phyloP scores from a whole-genome alignment of 1,140 invertebrate species.

The Daktulosphaira vitifoliae region DNA sequence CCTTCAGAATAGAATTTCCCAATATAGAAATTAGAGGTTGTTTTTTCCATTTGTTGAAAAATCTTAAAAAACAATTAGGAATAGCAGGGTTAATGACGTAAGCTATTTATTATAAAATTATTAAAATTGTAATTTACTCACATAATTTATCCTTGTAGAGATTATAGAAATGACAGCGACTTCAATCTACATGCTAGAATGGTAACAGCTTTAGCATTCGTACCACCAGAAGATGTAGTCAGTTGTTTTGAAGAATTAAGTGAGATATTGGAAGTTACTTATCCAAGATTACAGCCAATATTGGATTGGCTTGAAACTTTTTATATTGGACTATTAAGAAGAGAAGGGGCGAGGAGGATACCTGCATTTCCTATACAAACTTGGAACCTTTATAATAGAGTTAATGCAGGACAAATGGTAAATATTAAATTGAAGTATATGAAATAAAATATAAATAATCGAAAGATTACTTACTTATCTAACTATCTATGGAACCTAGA shows the following conservation, averaged over 20 bases:
- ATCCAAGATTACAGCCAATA: neutral
- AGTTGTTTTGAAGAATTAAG: no score
- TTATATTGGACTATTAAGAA: neutral
- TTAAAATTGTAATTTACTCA: neutral
- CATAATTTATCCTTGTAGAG: neutral
- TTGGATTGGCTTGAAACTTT: neutral
- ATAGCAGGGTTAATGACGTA: conserved; percentile 9
- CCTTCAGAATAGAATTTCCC: neutral
- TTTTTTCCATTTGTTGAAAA: conserved; percentile 11
- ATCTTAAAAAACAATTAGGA: conserved; percentile 12
- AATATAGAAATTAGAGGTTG: neutral
- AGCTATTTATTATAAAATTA: neutral
- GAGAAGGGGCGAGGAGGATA: neutral
- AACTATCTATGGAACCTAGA: no score
- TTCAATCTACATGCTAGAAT: neutral
- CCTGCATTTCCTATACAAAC: neutral
- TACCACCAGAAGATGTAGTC: no score
- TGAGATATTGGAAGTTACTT: no score
- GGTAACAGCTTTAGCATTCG: no score
- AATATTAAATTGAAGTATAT: no score
- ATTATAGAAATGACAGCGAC: no score
- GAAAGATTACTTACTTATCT: no score
- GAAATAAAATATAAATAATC: no score
- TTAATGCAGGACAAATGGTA: neutral
- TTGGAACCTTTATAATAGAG: neutral